These are phyloP conservation scores for Siniperca knerii DNA, from an alignment of 2,113 vertebrate genomes.

Conservation along the genomic window DNA sequence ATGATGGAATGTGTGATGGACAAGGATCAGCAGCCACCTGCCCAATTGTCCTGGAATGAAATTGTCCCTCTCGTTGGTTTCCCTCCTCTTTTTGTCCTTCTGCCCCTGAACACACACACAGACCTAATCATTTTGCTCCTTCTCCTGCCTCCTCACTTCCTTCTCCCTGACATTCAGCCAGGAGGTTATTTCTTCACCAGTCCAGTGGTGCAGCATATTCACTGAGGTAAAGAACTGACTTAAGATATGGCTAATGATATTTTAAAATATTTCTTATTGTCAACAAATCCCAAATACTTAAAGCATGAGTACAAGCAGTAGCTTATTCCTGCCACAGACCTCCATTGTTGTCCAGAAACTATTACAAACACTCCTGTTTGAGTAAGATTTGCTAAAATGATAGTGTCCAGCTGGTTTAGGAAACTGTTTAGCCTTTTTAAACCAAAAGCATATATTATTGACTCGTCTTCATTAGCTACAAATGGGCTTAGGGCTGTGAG, in stretches of 20 bases:
- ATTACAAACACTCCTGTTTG: not conserved
- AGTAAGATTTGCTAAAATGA: not conserved
- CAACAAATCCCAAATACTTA: not conserved
- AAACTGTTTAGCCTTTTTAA: not conserved
- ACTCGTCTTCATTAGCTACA: not conserved
- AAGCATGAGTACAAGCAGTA: not conserved
- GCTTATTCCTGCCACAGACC: not conserved
- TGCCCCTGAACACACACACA: not conserved
- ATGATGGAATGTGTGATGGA: conserved; percentile 84
- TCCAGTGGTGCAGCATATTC: not conserved
- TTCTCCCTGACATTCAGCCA: conserved; percentile 6
- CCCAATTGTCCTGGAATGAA: conserved; percentile 78
- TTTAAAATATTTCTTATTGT: not conserved
- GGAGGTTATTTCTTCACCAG: not conserved
- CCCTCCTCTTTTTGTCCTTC: conserved; percentile 5
- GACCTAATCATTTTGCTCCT: not conserved
- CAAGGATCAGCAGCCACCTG: conserved; percentile 77
- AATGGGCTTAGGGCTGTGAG: not conserved
- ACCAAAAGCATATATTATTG: not conserved
- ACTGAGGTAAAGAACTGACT: not conserved
- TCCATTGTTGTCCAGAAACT: not conserved
- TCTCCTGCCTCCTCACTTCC: not conserved
- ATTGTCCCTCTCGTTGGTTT: conserved; percentile 59
- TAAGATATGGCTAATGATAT: not conserved
- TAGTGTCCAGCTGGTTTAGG: not conserved